Evolutionary conservation across 2,113 vertebrate genomes (phyloP), one percentile per base, ranked within the genome.

Genomic region (Crotophaga sulcirostris): DNA sequence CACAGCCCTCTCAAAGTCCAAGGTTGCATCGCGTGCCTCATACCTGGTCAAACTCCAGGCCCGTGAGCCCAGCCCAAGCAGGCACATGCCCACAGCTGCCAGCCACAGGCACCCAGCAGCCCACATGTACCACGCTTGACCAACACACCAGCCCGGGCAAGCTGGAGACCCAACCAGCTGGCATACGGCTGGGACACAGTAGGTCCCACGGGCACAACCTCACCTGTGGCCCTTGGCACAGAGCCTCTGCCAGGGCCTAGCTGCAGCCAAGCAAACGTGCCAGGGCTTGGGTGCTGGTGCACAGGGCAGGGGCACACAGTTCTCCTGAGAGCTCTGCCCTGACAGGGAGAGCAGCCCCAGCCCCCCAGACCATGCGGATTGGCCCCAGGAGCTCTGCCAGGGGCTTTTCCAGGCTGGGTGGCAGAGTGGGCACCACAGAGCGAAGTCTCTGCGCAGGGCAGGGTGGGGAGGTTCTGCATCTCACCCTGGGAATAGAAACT

Each of bases 281-380:
- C 4, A 0, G 3, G 7, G 36, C 7, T 28, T 2, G 2, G 4
- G 55, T 1, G 6, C 56, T 6, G 51, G 14, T 2, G 1, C 2
- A 3, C 1, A 0, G 58, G 29, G 40, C 7, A 4, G 25, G 18
- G 59, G 18, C 54, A 59, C n/a, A 1, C 1, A 1, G 16, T 8
- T 9, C 16, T 2, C 63, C 9, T 1, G 38, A 34, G 19, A 29
- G n/a, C 59, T 66, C 28, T 36, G 73, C 28, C 26, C 8, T 6
- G 40, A 45, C 23, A 17, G 13, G 45, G 23, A 20, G 28, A 44
- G 74, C 68, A 52, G 33, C 62, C 20, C 0, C 8, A 80, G 29
- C 20, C 21, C 17, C 26, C 21, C 49, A 6, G 40, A 23, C 45
- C 1, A 0, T 12, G n/a, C 8, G 4, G 36, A 49, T 12, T 7